Conservation (phyloP, 2,113 vertebrate genomes). For the Delphinus delphis region DNA sequence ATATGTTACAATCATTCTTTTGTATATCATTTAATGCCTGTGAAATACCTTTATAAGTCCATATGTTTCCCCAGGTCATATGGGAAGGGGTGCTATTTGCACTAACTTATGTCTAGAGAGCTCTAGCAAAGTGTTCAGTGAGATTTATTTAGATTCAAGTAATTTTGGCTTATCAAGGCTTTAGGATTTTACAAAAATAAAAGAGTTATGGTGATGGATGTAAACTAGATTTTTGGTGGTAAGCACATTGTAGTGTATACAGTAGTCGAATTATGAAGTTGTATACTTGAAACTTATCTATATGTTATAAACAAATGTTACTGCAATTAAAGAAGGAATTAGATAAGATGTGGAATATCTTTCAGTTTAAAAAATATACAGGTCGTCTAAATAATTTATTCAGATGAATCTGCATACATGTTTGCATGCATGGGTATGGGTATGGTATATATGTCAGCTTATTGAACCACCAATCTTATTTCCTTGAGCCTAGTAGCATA, state of each 20-base stretch:
- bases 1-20: neutral
- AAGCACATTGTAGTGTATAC: neutral
- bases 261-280: neutral
- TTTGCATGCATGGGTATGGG: neutral
- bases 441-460: neutral
- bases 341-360: neutral
- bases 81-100: neutral
- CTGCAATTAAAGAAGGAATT: neutral
- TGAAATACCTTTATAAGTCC: neutral
- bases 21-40: neutral
- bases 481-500: neutral
- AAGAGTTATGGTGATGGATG: neutral
- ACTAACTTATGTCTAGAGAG: neutral
- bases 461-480: neutral
- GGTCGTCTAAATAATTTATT: neutral
- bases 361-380: neutral
- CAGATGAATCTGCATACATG: neutral
- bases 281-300: neutral
- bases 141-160: neutral
- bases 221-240: neutral
- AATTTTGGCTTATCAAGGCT: neutral
- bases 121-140: neutral
- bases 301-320: neutral
- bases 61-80: neutral
- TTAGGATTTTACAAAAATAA: constrained; percentile 22